Conservation (phyloP, 2,888 invertebrate genomes). For the Drosophila lacicola region DNA sequence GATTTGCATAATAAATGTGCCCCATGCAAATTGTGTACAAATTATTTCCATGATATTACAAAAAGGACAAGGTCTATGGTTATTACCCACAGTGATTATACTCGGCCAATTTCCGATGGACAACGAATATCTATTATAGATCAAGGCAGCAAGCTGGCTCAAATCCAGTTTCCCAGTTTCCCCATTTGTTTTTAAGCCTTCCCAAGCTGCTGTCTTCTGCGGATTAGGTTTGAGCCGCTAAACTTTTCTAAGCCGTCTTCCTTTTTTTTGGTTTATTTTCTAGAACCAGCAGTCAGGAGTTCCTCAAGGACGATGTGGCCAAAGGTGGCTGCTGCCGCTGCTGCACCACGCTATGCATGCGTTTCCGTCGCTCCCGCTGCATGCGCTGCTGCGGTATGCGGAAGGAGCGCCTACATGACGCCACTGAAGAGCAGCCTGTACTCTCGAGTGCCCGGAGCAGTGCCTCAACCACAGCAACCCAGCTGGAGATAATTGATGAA, state of each 20-base stretch:
- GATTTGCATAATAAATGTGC: constrained; percentile 60
- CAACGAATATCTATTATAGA: constrained; percentile 7
- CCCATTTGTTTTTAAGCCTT: no score
- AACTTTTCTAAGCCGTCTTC: not conserved
- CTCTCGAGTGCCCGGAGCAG: constrained; percentile 77
- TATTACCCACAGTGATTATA: constrained; percentile 42
- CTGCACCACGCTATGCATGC: constrained; percentile 83
- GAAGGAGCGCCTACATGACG: constrained; percentile 55
- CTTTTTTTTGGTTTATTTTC: not conserved
- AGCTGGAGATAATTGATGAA: constrained; percentile 81
- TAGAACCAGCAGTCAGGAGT: constrained; percentile 83
- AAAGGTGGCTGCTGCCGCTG: constrained; percentile 79
- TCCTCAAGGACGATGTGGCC: constrained; percentile 73
- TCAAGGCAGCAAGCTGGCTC: constrained; percentile 6
- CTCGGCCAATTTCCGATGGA: constrained; percentile 10
- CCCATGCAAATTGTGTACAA: constrained; percentile 32
- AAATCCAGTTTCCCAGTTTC: not conserved
- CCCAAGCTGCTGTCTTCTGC: not conserved
- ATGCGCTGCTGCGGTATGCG: constrained; percentile 81
- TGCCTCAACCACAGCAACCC: constrained; percentile 65
- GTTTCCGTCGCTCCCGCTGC: constrained; percentile 83
- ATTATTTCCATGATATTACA: constrained; percentile 52
- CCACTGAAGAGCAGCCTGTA: constrained; percentile 76
- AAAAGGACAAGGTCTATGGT: constrained; percentile 55
- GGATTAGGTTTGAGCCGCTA: not conserved